Percentiles rank a stretch among this genome's conserved stretches.
Conservation (phyloP, 2,113 vertebrate genomes). For the Mixornis gularis region DNA sequence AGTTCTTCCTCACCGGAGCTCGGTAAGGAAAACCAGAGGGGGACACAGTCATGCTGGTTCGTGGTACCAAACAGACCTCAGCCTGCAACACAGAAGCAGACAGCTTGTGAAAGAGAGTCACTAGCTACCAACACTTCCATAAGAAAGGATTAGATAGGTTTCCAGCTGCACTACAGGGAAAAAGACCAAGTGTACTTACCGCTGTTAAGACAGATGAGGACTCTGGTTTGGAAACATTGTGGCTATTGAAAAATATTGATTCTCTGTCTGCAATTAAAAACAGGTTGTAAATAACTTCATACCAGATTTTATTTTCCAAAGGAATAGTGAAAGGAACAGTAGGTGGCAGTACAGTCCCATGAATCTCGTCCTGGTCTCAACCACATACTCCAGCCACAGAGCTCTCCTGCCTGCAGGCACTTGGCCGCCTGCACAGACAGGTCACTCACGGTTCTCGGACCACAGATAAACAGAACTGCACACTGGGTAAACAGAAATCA, state of each 20-base stretch:
- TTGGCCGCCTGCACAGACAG: not conserved
- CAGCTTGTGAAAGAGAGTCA: conserved; percentile 34
- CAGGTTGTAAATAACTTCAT: not conserved
- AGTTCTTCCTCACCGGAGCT: conserved; percentile 44
- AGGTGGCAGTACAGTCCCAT: conserved; percentile 58
- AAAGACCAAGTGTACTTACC: conserved; percentile 70
- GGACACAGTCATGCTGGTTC: conserved; percentile 34
- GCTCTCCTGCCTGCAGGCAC: not conserved
- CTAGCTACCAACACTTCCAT: not conserved
- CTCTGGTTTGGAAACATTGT: conserved; percentile 98
- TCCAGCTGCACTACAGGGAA: not conserved
- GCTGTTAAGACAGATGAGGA: conserved; percentile 94
- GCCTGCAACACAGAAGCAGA: conserved; percentile 54
- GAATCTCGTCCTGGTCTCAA: not conserved
- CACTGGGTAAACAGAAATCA: not conserved
- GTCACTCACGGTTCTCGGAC: rapidly evolving
- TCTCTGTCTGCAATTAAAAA: conserved; percentile 84
- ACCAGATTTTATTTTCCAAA: not conserved
- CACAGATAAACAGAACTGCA: not conserved
- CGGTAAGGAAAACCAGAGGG: conserved; percentile 51
- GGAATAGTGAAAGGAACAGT: not conserved
- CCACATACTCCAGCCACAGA: not conserved
- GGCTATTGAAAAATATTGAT: conserved; percentile 99
- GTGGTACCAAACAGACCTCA: conserved; percentile 53
- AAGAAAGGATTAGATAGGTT: conserved; percentile 9